These are phyloP conservation scores for Drosophila jambulina DNA, from an alignment of 1,140 invertebrate species.

Conservation along the genomic window DNA sequence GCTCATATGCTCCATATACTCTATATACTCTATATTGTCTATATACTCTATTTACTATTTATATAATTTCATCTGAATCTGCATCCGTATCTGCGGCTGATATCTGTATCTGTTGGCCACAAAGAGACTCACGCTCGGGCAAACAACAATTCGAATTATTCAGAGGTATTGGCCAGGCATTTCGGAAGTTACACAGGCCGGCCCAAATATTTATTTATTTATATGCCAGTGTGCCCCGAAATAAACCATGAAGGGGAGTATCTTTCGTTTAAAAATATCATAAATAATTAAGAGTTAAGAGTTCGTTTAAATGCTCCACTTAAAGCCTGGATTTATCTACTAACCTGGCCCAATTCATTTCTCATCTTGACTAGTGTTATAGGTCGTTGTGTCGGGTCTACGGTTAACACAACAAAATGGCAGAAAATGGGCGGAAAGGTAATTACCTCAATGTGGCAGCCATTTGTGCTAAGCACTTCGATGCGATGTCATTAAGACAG, in stretches of 20 bases:
- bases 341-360: background rate
- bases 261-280: constrained; percentile 2
- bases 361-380: background rate
- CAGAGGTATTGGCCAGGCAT: constrained; percentile 26
- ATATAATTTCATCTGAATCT: constrained; percentile 13
- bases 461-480: constrained; percentile 62
- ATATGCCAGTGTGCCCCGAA: background rate
- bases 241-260: background rate
- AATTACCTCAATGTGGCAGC: constrained; percentile 65
- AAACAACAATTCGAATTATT: constrained; percentile 68
- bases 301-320: background rate
- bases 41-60: no score
- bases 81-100: constrained; percentile 20
- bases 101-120: constrained; percentile 27
- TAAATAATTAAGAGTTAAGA: background rate
- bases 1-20: background rate
- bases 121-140: constrained; percentile 58
- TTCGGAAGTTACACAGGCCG: constrained; percentile 8
- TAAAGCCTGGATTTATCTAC: background rate
- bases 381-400: constrained; percentile 46
- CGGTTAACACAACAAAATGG: constrained; percentile 61
- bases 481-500: constrained; percentile 51
- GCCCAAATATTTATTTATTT: constrained; percentile 13
- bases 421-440: constrained; percentile 23
- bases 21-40: no score